These are phyloP conservation scores for Drosophila baimaii DNA, from an alignment of 1,140 invertebrate genomes.

Conservation along the genomic window DNA sequence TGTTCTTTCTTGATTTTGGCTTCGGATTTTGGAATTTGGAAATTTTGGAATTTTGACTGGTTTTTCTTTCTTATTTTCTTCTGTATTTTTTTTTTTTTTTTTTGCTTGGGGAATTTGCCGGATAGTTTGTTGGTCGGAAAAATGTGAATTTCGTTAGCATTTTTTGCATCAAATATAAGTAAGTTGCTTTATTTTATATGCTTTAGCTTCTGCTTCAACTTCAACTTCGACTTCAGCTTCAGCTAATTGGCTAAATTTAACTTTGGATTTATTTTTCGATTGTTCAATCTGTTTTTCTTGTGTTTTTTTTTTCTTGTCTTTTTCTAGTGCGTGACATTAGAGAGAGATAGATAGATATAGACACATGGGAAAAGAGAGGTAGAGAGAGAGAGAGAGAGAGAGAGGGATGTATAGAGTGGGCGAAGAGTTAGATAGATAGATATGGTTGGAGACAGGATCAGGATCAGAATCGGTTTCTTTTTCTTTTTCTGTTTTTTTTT, in stretches of 20 bases:
- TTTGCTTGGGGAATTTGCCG: conserved; percentile 23
- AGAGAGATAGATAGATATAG: conserved; percentile 30
- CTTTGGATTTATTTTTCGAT: conserved; percentile 73
- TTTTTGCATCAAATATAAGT: conserved; percentile 81
- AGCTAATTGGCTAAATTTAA: conserved; percentile 66
- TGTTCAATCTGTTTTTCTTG: conserved; percentile 39
- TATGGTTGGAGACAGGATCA: conserved; percentile 2
- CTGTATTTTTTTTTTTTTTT: conserved; percentile 15
- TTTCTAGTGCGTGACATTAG: conserved; percentile 45
- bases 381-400: conserved; percentile 9
- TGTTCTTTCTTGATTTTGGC: too few relatives aligned
- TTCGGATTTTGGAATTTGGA: conserved; percentile 7
- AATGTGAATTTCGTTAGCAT: conserved; percentile 69
- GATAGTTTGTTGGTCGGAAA: conserved; percentile 37
- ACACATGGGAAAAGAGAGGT: conserved; percentile 2
- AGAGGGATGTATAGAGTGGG: not conserved
- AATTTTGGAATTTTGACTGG: conserved; percentile 20
- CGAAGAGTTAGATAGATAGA: not conserved
- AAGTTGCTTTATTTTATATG: conserved; percentile 38
- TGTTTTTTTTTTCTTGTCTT: conserved; percentile 8
- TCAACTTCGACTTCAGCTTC: conserved; percentile 22
- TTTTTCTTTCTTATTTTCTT: conserved; percentile 13
- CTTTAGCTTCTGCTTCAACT: conserved; percentile 19
- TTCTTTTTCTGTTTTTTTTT: too few relatives aligned
- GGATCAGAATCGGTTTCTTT: not conserved